Evolutionary conservation across 2,797 vertebrate genomes (phyloP), one percentile per base, ranked within the genome.

Genomic region (Acanthopagrus latus): DNA sequence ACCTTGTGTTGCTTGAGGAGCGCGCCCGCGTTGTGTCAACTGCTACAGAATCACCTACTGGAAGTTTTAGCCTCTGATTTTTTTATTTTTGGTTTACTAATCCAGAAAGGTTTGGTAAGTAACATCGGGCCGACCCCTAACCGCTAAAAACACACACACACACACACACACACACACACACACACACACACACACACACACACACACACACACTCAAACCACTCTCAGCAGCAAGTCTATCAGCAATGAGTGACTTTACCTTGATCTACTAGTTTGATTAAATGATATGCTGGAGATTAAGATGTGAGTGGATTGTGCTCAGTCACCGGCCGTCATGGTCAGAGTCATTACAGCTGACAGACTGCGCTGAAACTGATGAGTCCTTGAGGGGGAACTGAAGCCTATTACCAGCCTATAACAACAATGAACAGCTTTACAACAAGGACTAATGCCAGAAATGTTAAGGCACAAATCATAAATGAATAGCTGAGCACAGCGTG

Each of bases 191-290:
- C 64, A 16, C 44, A 9, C 44, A 29, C 33, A 29, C 57, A 44
- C 41, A 29, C 58, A 18, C 54, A 16, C 63, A 21, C 29, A n/a
- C 38, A 20, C 48, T 23, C 58, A 18, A 50, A 16, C 44, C 17
- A 18, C 43, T 25, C 20, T 33, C 62, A 55, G 57, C 38, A 23
- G 60, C 25, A 27, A 33, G 74, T 59, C 66, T 74, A 58, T 74
- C 62, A 47, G 17, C 47, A 68, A 64, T 68, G 64, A 78, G 23
- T 62, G 71, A 76, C 81, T 89, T 90, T 60, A 81, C 85, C 89
- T 89, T 90, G 89, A 89, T 90, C 77, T 69, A 57, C 27, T 73
- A 43, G 58, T 83, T 83, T 90, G 85, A 91, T 89, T 84, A 85
- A 88, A 84, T 78, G 66, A 87, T 83, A 64, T 54, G 56, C 62